Percentiles rank a stretch among this genome's conserved stretches.
Evolutionary conservation across 2,888 invertebrate genomes (phyloP).

Genomic region (Drosophila anceps): DNA sequence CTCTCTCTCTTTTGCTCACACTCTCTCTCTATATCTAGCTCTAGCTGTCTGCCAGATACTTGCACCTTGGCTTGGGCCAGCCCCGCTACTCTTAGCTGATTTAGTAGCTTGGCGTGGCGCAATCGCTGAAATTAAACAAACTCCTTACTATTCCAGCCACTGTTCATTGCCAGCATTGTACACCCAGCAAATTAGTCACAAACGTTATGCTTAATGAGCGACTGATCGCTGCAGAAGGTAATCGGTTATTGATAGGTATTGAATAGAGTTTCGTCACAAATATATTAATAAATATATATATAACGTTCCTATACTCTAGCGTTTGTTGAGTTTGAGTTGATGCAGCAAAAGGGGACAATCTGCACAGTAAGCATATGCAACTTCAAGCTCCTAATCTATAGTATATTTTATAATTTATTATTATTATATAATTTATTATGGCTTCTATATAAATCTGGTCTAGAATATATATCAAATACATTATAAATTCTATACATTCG

Average conservation of each 20-base stretch:
- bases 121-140: constrained; percentile 69
- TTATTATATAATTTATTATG: too few relatives aligned
- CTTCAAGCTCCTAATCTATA: not conserved
- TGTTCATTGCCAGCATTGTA: constrained; percentile 11
- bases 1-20: not conserved
- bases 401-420: not conserved
- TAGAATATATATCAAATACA: not conserved
- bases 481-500: too few relatives aligned
- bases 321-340: too few relatives aligned
- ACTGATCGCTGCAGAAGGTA: not conserved
- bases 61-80: constrained; percentile 44
- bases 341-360: too few relatives aligned
- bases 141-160: constrained; percentile 20
- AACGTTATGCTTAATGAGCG: constrained; percentile 10
- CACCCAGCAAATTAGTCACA: constrained; percentile 47
- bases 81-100: constrained; percentile 53
- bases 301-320: too few relatives aligned
- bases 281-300: too few relatives aligned
- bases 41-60: constrained; percentile 43
- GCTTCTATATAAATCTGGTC: not conserved
- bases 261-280: too few relatives aligned
- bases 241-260: not conserved
- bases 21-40: constrained; percentile 2
- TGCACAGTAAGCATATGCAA: not conserved
- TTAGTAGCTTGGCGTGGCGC: constrained; percentile 56